Conservation (phyloP, 37 sponge, comb jelly and placozoan species). For the Theonella swinhoei region DNA sequence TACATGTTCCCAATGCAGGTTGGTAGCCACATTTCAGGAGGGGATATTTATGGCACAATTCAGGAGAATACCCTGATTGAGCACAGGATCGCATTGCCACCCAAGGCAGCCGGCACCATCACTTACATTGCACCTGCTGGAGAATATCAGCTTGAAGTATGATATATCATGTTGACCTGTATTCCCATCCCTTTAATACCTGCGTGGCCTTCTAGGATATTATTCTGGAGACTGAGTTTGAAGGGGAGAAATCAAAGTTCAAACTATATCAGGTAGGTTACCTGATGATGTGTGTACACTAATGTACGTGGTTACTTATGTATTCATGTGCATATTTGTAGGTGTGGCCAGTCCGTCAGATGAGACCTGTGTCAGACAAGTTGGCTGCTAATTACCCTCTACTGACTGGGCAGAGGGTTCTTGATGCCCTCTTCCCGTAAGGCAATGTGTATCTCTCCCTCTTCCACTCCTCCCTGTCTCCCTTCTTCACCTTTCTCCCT, state of each 20-base stretch:
- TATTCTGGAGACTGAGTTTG: conserved; percentile 93
- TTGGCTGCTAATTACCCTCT: conserved; percentile 96
- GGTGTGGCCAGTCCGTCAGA: conserved; percentile 99
- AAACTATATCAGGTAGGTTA: conserved; percentile 89
- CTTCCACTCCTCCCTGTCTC: not conserved
- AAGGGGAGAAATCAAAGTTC: conserved; percentile 85
- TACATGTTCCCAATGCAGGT: conserved; percentile 68
- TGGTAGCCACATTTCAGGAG: conserved; percentile 93
- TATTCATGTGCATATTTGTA: conserved; percentile 12
- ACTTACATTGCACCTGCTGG: conserved; percentile 89
- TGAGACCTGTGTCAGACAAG: conserved; percentile 92
- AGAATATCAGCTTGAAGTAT: conserved; percentile 84
- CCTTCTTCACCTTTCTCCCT: not conserved
- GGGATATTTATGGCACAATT: conserved; percentile 89
- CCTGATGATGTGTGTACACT: not conserved
- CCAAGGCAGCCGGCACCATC: conserved; percentile 88
- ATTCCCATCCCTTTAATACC: no score
- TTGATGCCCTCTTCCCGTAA: conserved; percentile 99
- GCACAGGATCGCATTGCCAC: conserved; percentile 89
- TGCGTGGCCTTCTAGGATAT: conserved; percentile 62
- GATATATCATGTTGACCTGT: conserved; percentile 8
- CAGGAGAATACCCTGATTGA: conserved; percentile 92
- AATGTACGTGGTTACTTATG: not conserved
- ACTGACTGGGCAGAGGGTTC: conserved; percentile 96
- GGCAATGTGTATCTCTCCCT: conserved; percentile 6